Evolutionary conservation across 2,113 vertebrate species (phyloP).

Genomic region (Muscicapa adusta): DNA sequence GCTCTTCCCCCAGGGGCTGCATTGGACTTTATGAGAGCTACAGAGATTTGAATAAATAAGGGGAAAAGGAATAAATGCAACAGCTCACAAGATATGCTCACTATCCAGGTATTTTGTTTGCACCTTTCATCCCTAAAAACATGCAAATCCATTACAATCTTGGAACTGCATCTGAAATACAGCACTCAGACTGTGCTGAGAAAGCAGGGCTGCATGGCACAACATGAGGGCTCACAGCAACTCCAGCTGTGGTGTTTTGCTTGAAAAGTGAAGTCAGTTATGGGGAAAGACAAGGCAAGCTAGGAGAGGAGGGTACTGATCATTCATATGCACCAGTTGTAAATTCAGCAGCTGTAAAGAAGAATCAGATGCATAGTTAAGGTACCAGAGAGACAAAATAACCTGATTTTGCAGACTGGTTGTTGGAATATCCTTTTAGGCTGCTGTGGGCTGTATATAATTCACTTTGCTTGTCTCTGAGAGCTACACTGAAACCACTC

Average conservation of each 20-base stretch:
- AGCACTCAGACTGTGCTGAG: not conserved
- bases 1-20: not conserved
- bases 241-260: not conserved
- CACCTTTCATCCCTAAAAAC: not conserved
- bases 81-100: not conserved
- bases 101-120: not conserved
- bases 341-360: not conserved
- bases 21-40: not conserved
- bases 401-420: not conserved
- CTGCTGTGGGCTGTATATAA: not conserved
- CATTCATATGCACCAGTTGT: rapidly evolving
- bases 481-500: not conserved
- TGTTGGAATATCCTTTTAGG: not conserved
- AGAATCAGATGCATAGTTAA: not conserved
- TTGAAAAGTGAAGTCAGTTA: not conserved
- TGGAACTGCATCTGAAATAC: not conserved
- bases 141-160: not conserved
- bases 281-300: not conserved
- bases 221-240: not conserved
- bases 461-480: not conserved
- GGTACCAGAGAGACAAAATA: not conserved
- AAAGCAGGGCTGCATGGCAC: not conserved
- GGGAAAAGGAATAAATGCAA: not conserved
- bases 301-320: not conserved
- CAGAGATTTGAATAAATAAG: not conserved